A percentile compares a stretch with the other conserved stretches of the same genome.
Conservation (phyloP, 2,113 vertebrate species). For the Ciconia maguari region DNA sequence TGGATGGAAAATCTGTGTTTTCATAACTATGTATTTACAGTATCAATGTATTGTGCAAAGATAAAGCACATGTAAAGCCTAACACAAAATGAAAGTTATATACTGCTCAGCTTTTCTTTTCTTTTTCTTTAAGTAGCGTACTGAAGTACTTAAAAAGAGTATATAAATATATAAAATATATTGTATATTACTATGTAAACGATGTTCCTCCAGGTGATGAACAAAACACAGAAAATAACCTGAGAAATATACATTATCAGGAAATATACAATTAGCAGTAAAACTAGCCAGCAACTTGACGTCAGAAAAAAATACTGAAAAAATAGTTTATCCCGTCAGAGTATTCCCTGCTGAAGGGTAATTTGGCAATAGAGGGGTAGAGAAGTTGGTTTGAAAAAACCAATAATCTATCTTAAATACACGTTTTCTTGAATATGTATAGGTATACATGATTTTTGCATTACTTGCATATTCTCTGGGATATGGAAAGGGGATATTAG, state of each 20-base stretch:
- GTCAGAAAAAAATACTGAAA: not conserved
- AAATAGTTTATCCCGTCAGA: not conserved
- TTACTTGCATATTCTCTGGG: not conserved
- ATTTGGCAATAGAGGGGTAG: not conserved
- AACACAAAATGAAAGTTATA: not conserved
- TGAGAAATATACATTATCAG: not conserved
- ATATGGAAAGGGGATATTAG: not conserved
- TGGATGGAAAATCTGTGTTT: not conserved
- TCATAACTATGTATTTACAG: not conserved
- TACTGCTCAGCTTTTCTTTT: not conserved
- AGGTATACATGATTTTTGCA: not conserved
- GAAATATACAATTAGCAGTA: not conserved
- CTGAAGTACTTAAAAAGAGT: not conserved
- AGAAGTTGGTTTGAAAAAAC: not conserved
- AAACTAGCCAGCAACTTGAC: not conserved
- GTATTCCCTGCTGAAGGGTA: not conserved
- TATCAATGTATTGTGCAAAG: not conserved
- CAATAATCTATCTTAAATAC: not conserved
- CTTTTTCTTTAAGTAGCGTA: not conserved
- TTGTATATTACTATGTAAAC: accelerated
- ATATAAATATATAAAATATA: not conserved
- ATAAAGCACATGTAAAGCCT: not conserved
- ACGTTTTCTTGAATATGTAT: not conserved
- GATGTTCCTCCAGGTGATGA: not conserved
- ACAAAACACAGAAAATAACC: not conserved